These are phyloP conservation scores for Mycogona germanica DNA, from an alignment of 2,888 invertebrate genomes.

Conservation along the genomic window DNA sequence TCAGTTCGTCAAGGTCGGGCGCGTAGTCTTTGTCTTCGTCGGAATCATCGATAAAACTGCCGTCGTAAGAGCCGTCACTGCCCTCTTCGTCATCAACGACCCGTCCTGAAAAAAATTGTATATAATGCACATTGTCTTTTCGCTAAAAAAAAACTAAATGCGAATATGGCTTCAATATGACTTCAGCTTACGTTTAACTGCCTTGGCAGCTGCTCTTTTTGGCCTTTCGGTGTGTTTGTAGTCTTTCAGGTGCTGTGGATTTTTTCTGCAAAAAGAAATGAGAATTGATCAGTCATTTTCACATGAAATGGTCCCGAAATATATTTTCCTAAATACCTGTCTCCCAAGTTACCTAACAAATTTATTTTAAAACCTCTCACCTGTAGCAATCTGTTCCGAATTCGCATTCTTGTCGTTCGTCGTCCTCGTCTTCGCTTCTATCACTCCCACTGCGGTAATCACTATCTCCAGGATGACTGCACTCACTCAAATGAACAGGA, in stretches of 20 bases:
- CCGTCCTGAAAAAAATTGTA: not conserved
- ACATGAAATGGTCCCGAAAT: too few relatives aligned
- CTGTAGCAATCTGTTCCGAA: conserved; percentile 23
- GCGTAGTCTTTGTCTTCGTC: conserved; percentile 22
- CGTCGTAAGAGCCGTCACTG: conserved; percentile 15
- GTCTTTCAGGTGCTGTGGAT: conserved; percentile 22
- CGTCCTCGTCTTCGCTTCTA: conserved; percentile 15
- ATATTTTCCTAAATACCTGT: not conserved
- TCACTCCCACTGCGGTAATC: conserved; percentile 22
- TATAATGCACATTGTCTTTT: conserved; percentile 1
- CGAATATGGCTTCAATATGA: conserved; percentile 5
- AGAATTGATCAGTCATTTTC: too few relatives aligned
- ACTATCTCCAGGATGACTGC: conserved; percentile 24
- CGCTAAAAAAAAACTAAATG: not conserved
- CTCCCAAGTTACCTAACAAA: not conserved
- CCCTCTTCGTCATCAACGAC: conserved; percentile 11
- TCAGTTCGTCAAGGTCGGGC: conserved; percentile 23
- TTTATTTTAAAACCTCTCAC: conserved; percentile 15
- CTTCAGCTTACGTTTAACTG: conserved; percentile 21
- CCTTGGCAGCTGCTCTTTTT: conserved; percentile 22
- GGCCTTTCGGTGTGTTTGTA: conserved; percentile 24
- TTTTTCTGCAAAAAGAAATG: conserved; percentile 21
- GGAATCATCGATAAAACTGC: conserved; percentile 16
- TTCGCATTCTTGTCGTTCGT: conserved; percentile 23
- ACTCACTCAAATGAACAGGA: conserved; percentile 21